These are phyloP conservation scores for Galeopsomyia nigrocyanea DNA, from an alignment of 2,888 invertebrate genomes.

Conservation along the genomic window DNA sequence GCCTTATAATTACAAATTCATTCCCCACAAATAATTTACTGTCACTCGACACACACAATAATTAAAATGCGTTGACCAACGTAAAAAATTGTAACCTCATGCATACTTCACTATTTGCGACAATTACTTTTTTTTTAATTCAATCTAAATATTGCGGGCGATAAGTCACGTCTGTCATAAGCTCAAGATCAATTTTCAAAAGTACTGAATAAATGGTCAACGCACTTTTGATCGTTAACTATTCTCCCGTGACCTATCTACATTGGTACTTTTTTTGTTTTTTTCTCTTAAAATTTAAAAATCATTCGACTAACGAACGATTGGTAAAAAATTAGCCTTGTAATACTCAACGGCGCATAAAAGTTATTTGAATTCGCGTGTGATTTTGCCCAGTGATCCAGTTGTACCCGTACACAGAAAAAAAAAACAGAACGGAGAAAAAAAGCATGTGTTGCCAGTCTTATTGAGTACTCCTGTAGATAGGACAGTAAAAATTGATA, in stretches of 20 bases:
- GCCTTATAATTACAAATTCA: slow-evolving; percentile 12
- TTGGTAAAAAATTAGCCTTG: neutral
- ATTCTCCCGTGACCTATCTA: slow-evolving; percentile 12
- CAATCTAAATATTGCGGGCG: no score
- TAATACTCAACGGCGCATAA: no score
- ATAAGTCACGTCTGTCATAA: no score
- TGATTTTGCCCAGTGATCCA: no score
- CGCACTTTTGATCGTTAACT: slow-evolving; percentile 11
- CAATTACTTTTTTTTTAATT: no score
- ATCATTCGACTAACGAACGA: neutral
- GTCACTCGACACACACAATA: slow-evolving; percentile 14
- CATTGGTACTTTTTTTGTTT: slow-evolving; percentile 14
- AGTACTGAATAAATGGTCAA: neutral
- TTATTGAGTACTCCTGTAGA: slow-evolving; percentile 28
- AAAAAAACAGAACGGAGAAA: no score
- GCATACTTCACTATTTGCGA: neutral
- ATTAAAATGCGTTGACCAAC: slow-evolving; percentile 12
- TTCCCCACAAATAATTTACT: slow-evolving; percentile 27
- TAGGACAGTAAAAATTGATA: slow-evolving; percentile 3
- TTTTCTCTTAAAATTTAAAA: slow-evolving; percentile 16
- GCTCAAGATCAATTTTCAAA: no score
- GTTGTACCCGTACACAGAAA: no score
- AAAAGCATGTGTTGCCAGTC: slow-evolving; percentile 1
- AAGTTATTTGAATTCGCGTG: neutral
- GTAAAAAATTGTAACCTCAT: neutral